Evolutionary conservation across 2,797 vertebrate genomes (phyloP).

Genomic region (Rhincodon typus): DNA sequence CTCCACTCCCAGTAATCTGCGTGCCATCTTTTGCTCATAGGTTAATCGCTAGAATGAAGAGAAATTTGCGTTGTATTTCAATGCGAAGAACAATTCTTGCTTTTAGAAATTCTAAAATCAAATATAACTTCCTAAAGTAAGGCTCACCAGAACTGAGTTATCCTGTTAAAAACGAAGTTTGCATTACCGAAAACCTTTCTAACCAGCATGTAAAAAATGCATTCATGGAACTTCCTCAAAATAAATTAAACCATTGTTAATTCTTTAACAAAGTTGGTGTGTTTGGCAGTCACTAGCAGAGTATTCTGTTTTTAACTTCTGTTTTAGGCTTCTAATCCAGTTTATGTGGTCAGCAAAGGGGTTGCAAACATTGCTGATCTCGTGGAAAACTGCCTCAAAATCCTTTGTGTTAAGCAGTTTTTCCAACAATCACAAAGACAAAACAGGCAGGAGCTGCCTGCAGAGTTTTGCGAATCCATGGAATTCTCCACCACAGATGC

Average conservation of each 20-base stretch:
- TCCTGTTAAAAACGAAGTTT: background rate
- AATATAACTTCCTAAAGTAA: slow-evolving; percentile 23
- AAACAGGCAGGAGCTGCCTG: no score
- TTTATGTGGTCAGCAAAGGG: background rate
- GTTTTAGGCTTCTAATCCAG: background rate
- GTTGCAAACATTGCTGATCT: background rate
- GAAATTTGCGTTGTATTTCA: background rate
- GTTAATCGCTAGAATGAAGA: slow-evolving; percentile 68
- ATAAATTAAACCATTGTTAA: background rate
- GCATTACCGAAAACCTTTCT: slow-evolving; percentile 36
- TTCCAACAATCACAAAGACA: no score
- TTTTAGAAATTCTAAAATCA: background rate
- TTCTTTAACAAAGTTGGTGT: background rate
- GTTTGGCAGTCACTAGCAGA: background rate
- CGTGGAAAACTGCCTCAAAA: background rate
- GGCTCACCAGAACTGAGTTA: slow-evolving; percentile 1
- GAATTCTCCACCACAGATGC: no score
- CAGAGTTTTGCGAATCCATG: no score
- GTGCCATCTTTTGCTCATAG: slow-evolving; percentile 92
- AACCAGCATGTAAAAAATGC: background rate
- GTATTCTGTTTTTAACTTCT: no score
- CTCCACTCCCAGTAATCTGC: slow-evolving; percentile 82
- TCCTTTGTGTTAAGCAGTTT: no score
- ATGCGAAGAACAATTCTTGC: background rate
- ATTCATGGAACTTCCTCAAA: background rate